phyloP scores from a whole-genome alignment of 2,113 vertebrate species.

The Microcebus ravelobensis region DNA sequence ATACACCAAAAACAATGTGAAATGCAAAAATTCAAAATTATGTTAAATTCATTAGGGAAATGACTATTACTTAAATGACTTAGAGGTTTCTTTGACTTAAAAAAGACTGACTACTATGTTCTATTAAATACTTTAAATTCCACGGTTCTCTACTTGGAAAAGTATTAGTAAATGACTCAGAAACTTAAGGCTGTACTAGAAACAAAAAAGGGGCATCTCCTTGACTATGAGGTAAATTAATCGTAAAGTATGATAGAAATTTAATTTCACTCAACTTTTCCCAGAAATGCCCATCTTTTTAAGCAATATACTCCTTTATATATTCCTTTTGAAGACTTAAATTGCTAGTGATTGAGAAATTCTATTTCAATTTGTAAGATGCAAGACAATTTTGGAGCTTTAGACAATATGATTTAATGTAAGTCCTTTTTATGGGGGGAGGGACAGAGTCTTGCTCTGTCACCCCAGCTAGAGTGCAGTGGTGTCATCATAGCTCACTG shows the following conservation, averaged over 20 bases:
- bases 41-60: not conserved
- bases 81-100: not conserved
- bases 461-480: no score
- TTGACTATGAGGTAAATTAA: not conserved
- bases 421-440: not conserved
- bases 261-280: not conserved
- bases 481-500: no score
- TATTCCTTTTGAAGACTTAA: not conserved
- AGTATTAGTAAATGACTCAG: not conserved
- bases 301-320: not conserved
- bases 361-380: not conserved
- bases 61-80: not conserved
- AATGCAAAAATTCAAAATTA: constrained; percentile 19
- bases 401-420: not conserved
- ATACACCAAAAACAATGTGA: not conserved
- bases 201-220: not conserved
- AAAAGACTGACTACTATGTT: not conserved
- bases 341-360: constrained; percentile 22
- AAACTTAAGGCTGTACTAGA: constrained; percentile 12
- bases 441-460: no score
- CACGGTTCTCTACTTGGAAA: not conserved
- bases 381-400: not conserved
- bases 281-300: constrained; percentile 38
- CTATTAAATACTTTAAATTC: constrained; percentile 30
- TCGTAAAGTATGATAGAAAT: not conserved